Percentiles rank a stretch among this genome's conserved stretches.
These are phyloP conservation scores for Caloenas nicobarica DNA, from an alignment of 2,113 vertebrate species.

Conservation along the genomic window DNA sequence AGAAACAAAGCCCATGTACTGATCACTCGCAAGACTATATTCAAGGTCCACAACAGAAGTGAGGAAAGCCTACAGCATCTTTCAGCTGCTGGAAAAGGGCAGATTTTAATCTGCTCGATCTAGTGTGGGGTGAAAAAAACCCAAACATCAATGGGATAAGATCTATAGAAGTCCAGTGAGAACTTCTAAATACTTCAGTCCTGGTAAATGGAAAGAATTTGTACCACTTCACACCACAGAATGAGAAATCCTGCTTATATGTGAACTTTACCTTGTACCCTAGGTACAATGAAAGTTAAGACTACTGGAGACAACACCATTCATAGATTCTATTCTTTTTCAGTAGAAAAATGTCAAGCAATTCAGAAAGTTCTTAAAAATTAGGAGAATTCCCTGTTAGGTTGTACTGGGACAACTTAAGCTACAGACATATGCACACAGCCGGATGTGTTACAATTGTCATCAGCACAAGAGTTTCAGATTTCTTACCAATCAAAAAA, in stretches of 20 bases:
- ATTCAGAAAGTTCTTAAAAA: not conserved
- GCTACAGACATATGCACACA: not conserved
- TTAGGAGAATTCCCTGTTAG: not conserved
- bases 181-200: not conserved
- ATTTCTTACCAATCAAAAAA: not conserved
- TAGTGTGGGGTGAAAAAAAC: not conserved
- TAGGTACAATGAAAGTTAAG: fast-evolving
- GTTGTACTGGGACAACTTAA: not conserved
- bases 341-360: not conserved
- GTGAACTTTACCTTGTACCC: not conserved
- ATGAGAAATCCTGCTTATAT: not conserved
- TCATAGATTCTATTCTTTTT: not conserved
- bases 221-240: not conserved
- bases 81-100: not conserved
- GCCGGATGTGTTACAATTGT: fast-evolving
- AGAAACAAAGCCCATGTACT: not conserved
- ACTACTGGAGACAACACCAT: not conserved
- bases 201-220: not conserved
- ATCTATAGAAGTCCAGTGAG: not conserved
- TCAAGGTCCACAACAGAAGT: not conserved
- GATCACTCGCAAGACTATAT: not conserved
- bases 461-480: not conserved
- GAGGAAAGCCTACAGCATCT: not conserved
- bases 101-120: not conserved
- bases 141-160: not conserved